These are phyloP conservation scores for Pipra filicauda DNA, from an alignment of 2,113 vertebrate genomes.

Conservation along the genomic window DNA sequence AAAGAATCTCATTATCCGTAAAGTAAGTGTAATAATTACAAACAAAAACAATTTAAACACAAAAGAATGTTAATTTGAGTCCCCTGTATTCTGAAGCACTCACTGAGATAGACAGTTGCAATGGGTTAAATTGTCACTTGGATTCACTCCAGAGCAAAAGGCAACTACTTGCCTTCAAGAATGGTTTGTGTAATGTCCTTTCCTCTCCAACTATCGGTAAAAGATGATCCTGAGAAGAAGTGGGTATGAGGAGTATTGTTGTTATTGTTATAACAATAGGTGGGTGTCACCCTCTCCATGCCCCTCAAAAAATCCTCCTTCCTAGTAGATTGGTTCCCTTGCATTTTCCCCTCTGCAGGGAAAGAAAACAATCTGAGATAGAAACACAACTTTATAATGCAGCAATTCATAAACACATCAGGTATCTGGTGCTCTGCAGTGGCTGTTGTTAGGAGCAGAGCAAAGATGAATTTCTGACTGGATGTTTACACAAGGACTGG, in stretches of 20 bases:
- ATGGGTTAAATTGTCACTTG: background rate
- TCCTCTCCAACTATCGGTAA: background rate
- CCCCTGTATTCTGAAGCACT: background rate
- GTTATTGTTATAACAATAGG: no score
- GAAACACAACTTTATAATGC: background rate
- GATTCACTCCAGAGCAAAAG: background rate
- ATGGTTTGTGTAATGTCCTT: background rate
- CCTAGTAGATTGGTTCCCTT: background rate
- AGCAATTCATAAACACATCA: fast-evolving
- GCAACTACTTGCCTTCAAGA: background rate
- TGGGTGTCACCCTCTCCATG: no score
- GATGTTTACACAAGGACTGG: background rate
- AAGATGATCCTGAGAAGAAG: background rate
- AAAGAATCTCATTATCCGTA: slow-evolving; percentile 62
- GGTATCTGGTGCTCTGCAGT: background rate
- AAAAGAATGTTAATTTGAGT: background rate
- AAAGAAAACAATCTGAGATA: background rate
- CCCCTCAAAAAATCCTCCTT: background rate
- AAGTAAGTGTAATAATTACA: slow-evolving; percentile 64
- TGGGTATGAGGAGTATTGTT: background rate
- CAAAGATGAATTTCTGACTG: background rate
- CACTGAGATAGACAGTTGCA: background rate
- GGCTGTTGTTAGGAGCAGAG: background rate
- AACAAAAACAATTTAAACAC: background rate
- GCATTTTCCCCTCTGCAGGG: background rate